phyloP scores from a whole-genome alignment of 2,113 vertebrate genomes.

The Canis aureus region DNA sequence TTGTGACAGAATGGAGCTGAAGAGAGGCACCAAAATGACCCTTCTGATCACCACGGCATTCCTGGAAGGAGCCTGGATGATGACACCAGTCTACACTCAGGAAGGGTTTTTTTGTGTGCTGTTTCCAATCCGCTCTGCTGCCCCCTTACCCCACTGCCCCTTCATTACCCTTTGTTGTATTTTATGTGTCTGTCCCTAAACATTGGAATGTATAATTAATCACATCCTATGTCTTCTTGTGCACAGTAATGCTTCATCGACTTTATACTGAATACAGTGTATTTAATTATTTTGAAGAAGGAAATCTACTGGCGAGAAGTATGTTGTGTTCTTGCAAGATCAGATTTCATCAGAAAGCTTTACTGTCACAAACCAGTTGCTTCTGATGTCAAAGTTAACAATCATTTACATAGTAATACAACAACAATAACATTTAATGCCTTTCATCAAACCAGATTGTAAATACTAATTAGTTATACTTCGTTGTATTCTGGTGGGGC shows the following conservation, averaged over 20 bases:
- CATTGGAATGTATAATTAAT: neutral
- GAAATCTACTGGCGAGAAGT: neutral
- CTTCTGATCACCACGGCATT: neutral
- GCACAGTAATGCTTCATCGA: neutral
- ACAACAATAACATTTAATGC: neutral
- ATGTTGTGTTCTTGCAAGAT: neutral
- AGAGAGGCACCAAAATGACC: neutral
- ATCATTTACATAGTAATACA: slow-evolving; percentile 54
- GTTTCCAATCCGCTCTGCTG: accelerated
- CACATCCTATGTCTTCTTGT: neutral
- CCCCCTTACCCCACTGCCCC: neutral
- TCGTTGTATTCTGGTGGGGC: slow-evolving; percentile 21
- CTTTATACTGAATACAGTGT: neutral
- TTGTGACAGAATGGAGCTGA: neutral
- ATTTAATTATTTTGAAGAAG: slow-evolving; percentile 10
- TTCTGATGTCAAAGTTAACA: slow-evolving; percentile 60
- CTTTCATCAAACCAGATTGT: neutral
- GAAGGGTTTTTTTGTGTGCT: neutral
- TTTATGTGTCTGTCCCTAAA: neutral
- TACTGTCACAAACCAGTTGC: neutral
- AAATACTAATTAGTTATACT: slow-evolving; percentile 65
- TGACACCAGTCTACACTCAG: accelerated
- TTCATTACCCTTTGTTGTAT: neutral
- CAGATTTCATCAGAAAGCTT: slow-evolving; percentile 46
- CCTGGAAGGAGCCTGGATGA: neutral